These are phyloP conservation scores for Kobus ellipsiprymnus DNA, from an alignment of 2,113 vertebrate genomes.

Conservation along the genomic window DNA sequence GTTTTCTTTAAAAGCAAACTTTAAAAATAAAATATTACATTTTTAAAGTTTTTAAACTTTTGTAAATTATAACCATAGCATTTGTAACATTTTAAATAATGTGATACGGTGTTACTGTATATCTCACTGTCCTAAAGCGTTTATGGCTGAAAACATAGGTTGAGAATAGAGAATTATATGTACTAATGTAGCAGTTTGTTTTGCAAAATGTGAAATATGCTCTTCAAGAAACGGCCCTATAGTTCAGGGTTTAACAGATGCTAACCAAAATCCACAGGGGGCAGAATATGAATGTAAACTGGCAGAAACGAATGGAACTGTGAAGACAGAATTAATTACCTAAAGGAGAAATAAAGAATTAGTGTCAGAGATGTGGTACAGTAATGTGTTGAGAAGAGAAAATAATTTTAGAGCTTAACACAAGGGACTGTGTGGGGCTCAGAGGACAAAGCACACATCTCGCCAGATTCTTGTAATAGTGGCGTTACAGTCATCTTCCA, in stretches of 20 bases:
- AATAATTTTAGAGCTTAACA: not conserved
- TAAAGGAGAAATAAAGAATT: constrained; percentile 29
- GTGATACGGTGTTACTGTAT: not conserved
- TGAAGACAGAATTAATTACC: constrained; percentile 17
- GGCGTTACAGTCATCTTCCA: no score
- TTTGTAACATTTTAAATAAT: not conserved
- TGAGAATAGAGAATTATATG: not conserved
- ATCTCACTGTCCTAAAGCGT: not conserved
- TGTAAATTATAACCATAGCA: not conserved
- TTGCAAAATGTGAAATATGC: not conserved
- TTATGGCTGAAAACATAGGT: not conserved
- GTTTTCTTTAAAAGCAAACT: constrained; percentile 5
- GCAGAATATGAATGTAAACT: not conserved
- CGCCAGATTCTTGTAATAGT: not conserved
- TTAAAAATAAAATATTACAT: constrained; percentile 5
- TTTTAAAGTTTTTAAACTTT: not conserved
- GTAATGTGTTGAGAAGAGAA: not conserved
- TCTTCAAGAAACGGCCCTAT: not conserved
- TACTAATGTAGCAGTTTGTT: not conserved
- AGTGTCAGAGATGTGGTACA: not conserved
- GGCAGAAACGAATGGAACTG: not conserved
- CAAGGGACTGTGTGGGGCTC: fast-evolving
- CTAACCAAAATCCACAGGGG: not conserved
- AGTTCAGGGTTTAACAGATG: constrained; percentile 39
- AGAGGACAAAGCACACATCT: not conserved